Evolutionary conservation across 2,888 invertebrate genomes (phyloP).

Genomic region (Ennomos fuscantarius): DNA sequence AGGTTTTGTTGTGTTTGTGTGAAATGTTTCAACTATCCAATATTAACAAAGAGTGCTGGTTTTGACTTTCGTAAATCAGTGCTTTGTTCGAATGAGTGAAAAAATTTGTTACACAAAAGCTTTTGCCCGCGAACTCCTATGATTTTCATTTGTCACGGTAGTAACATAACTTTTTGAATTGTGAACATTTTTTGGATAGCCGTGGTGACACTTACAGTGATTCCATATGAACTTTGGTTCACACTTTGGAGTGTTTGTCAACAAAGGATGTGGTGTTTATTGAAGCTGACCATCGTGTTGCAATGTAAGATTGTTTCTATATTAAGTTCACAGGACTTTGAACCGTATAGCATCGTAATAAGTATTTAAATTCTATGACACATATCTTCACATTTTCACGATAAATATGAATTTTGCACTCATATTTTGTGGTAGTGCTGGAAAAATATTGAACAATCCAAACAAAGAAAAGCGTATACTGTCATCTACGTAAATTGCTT

Average conservation of each 20-base stretch:
- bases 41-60: too few relatives aligned
- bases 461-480: constrained; percentile 12
- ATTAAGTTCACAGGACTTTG: constrained; percentile 8
- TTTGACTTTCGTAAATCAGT: too few relatives aligned
- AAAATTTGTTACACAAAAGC: too few relatives aligned
- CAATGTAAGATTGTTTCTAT: constrained; percentile 60
- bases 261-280: constrained; percentile 65
- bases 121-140: too few relatives aligned
- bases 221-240: constrained; percentile 31
- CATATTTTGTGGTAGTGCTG: constrained; percentile 11
- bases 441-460: constrained; percentile 21
- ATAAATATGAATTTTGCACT: constrained; percentile 24
- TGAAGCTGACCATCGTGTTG: constrained; percentile 63
- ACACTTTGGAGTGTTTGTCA: constrained; percentile 30
- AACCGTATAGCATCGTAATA: constrained; percentile 1
- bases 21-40: too few relatives aligned
- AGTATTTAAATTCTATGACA: constrained; percentile 4
- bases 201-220: constrained; percentile 2
- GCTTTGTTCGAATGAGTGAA: too few relatives aligned
- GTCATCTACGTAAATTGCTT: background rate
- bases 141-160: too few relatives aligned
- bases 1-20: too few relatives aligned
- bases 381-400: constrained; percentile 6
- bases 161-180: background rate
- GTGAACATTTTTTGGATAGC: constrained; percentile 1